A percentile compares a stretch with the other conserved stretches of the same genome.
Conservation (phyloP, 2,113 vertebrate species). For the Nycticorax nycticorax region DNA sequence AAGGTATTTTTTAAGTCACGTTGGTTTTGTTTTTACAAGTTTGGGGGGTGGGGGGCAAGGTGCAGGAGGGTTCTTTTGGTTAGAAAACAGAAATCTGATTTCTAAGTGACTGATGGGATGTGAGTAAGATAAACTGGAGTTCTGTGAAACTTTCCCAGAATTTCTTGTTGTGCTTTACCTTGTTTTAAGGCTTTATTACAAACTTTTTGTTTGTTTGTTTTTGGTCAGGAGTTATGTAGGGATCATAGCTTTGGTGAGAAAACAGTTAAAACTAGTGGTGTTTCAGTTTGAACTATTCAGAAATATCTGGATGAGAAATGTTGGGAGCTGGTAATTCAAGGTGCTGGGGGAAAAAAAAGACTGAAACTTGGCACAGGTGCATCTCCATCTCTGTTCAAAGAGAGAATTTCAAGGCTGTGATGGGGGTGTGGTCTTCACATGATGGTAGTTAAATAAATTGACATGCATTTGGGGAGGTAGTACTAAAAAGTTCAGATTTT, state of each 20-base stretch:
- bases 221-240: neutral
- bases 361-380: neutral
- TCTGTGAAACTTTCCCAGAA: neutral
- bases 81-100: neutral
- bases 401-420: neutral
- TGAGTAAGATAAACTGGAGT: neutral
- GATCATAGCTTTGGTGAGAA: neutral
- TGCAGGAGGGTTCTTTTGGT: neutral
- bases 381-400: neutral
- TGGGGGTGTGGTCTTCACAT: neutral
- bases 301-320: neutral
- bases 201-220: neutral
- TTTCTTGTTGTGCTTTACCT: neutral
- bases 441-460: neutral
- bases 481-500: neutral
- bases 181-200: neutral
- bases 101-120: neutral
- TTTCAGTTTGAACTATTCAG: neutral
- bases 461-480: neutral
- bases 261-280: neutral
- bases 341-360: neutral
- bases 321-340: neutral
- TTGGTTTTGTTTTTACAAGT: neutral
- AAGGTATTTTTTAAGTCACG: too few relatives aligned
- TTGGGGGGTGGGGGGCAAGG: too few relatives aligned